Evolutionary conservation across 2,888 invertebrate genomes (phyloP).

Genomic region (Ornithoptera alexandrae): DNA sequence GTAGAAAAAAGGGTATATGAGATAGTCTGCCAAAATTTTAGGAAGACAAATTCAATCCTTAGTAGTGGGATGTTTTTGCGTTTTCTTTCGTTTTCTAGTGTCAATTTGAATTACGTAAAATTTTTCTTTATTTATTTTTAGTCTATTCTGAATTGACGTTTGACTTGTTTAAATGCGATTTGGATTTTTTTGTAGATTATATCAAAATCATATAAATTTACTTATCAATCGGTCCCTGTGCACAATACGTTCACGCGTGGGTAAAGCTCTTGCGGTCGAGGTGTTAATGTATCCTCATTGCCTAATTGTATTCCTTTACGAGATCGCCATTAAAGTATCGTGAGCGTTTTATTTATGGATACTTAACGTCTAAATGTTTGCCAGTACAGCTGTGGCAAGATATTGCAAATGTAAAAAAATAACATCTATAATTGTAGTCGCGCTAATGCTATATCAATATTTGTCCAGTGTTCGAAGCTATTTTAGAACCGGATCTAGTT

Average conservation of each 20-base stretch:
- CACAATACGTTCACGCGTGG: constrained; percentile 51
- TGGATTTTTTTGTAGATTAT: too few species aligned
- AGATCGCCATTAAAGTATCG: constrained; percentile 57
- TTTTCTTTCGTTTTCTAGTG: too few species aligned
- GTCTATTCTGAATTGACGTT: too few species aligned
- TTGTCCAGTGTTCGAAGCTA: neutral
- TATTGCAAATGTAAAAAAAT: constrained; percentile 8
- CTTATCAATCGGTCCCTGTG: neutral
- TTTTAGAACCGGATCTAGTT: constrained; percentile 2
- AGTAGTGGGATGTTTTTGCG: too few species aligned
- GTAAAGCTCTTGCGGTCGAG: constrained; percentile 60
- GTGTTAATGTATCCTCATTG: constrained; percentile 76
- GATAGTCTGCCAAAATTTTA: too few species aligned
- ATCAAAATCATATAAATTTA: neutral
- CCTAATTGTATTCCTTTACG: constrained; percentile 76
- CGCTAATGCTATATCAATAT: neutral
- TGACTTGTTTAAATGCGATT: too few species aligned
- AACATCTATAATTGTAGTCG: constrained; percentile 4
- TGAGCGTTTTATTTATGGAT: constrained; percentile 54
- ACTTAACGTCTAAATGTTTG: constrained; percentile 42
- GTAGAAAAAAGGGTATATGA: too few species aligned
- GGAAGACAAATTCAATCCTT: too few species aligned
- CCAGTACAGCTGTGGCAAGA: neutral
- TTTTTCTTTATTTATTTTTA: too few species aligned
- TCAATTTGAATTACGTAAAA: too few species aligned